A percentile compares a stretch with the other conserved stretches of the same genome.
phyloP scores from a whole-genome alignment of 2,113 vertebrate genomes.

The Nothobranchius furzeri region DNA sequence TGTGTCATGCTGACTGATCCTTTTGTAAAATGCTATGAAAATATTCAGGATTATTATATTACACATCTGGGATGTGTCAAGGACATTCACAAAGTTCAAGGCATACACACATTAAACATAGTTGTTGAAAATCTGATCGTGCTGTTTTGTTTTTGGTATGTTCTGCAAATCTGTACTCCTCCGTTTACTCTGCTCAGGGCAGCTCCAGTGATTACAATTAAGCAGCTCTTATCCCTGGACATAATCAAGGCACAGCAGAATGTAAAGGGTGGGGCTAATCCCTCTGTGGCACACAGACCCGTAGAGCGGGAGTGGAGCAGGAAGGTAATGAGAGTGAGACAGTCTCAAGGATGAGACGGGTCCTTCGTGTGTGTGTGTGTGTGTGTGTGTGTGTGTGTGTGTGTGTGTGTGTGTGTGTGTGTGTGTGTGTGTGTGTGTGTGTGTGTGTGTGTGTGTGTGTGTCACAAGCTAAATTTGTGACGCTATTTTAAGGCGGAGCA shows the following conservation, averaged over 20 bases:
- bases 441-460: background rate
- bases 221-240: slow-evolving; percentile 77
- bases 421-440: background rate
- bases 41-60: no score
- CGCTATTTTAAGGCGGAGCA: slow-evolving; percentile 3
- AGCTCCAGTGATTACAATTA: slow-evolving; percentile 78
- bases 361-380: background rate
- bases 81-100: no score
- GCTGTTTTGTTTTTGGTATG: background rate
- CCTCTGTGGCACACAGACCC: slow-evolving; percentile 48
- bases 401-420: background rate
- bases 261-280: slow-evolving; percentile 67
- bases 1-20: no score
- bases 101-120: no score
- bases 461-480: slow-evolving; percentile 15
- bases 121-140: background rate
- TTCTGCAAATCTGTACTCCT: slow-evolving; percentile 16
- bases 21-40: no score
- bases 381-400: background rate
- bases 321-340: slow-evolving; percentile 14
- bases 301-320: slow-evolving; percentile 32
- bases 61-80: no score
- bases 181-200: slow-evolving; percentile 48
- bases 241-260: slow-evolving; percentile 72
- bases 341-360: background rate